phyloP scores from a whole-genome alignment of 1,140 invertebrate genomes.

The Hyles vespertilio region DNA sequence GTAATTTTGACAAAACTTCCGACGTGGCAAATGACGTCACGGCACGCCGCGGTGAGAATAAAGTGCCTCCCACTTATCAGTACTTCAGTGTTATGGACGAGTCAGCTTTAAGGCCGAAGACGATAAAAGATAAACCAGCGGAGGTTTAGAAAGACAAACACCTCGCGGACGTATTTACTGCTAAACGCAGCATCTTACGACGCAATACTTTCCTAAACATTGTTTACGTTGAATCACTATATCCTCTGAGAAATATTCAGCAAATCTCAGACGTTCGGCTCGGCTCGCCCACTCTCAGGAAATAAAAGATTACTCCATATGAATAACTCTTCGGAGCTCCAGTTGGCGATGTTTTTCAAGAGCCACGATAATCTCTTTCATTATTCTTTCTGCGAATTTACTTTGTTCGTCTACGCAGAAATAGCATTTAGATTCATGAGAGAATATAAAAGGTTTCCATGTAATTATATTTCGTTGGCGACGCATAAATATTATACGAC shows the following conservation, averaged over 20 bases:
- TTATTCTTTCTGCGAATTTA: constrained; percentile 39
- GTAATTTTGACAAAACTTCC: too few relatives aligned
- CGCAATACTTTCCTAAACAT: constrained; percentile 20
- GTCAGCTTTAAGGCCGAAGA: constrained; percentile 10
- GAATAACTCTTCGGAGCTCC: constrained; percentile 35
- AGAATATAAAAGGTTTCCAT: constrained; percentile 3
- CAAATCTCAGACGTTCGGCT: constrained; percentile 22
- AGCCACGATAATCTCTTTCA: constrained; percentile 42
- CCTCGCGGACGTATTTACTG: constrained; percentile 22
- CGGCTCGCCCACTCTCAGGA: constrained; percentile 27
- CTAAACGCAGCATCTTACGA: constrained; percentile 16
- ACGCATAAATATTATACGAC: background rate
- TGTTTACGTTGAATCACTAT: constrained; percentile 29
- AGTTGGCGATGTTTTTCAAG: constrained; percentile 36
- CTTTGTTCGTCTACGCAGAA: constrained; percentile 26
- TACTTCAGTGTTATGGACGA: constrained; percentile 5
- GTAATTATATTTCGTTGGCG: background rate
- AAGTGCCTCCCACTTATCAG: constrained; percentile 10
- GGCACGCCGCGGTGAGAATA: constrained; percentile 1
- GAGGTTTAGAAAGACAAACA: constrained; percentile 16
- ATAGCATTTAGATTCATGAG: constrained; percentile 11
- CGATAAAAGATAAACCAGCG: constrained; percentile 20
- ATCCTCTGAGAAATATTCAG: constrained; percentile 26
- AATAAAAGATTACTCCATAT: constrained; percentile 40
- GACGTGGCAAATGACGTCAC: background rate